phyloP scores from a whole-genome alignment of 2,888 invertebrate genomes.

The Noctua janthina region DNA sequence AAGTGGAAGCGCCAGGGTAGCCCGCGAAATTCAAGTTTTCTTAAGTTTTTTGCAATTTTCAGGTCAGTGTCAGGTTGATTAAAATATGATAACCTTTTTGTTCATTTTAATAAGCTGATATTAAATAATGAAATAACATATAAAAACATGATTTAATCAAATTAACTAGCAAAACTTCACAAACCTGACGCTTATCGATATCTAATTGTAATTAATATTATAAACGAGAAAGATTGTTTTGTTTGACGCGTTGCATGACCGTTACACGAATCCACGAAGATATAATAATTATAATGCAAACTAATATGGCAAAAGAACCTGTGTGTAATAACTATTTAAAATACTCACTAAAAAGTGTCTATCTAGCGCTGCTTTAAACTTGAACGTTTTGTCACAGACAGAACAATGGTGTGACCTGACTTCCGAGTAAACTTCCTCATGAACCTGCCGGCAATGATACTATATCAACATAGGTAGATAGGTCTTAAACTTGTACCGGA shows the following conservation, averaged over 20 bases:
- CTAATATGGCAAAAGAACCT: not conserved
- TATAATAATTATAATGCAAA: not conserved
- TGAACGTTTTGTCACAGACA: slow-evolving; percentile 80
- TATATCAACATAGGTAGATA: slow-evolving; percentile 38
- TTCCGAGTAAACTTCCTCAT: slow-evolving; percentile 76
- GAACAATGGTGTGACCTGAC: slow-evolving; percentile 69
- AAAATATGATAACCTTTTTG: not conserved
- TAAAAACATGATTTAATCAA: too few species aligned
- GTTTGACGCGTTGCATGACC: too few species aligned
- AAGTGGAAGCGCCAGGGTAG: too few species aligned
- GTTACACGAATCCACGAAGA: too few species aligned
- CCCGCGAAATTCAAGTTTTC: too few species aligned
- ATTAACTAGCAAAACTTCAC: too few species aligned
- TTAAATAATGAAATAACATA: not conserved
- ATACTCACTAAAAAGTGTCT: slow-evolving; percentile 76
- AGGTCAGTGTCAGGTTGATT: too few species aligned
- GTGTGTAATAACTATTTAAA: not conserved
- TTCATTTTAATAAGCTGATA: not conserved
- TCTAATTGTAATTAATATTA: too few species aligned
- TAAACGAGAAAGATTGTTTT: not conserved
- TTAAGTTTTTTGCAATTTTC: too few species aligned
- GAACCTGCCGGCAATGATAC: slow-evolving; percentile 74
- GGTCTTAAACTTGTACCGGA: not conserved
- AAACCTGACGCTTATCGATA: too few species aligned
- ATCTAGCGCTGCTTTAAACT: slow-evolving; percentile 80